These are phyloP conservation scores for Antennarius striatus DNA, from an alignment of 2,113 vertebrate species.

Conservation along the genomic window DNA sequence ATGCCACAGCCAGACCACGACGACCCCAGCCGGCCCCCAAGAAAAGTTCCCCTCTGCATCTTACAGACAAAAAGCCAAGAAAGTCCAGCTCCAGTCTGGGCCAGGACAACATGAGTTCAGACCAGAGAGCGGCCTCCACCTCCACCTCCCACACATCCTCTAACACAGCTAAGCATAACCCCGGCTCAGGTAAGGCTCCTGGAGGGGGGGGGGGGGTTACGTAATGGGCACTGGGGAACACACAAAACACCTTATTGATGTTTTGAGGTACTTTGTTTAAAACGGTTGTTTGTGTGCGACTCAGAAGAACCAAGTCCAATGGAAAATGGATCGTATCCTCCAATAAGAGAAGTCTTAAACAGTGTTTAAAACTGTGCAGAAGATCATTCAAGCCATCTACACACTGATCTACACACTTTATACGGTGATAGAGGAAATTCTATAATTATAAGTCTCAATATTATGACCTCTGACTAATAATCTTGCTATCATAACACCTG, in stretches of 20 bases:
- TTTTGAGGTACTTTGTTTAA: too few relatives aligned
- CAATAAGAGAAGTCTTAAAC: too few relatives aligned
- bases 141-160: constrained; percentile 88
- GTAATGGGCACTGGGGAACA: constrained; percentile 7
- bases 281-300: too few relatives aligned
- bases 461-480: too few relatives aligned
- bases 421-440: too few relatives aligned
- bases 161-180: constrained; percentile 90
- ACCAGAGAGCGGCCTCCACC: constrained; percentile 83
- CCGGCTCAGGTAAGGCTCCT: constrained; percentile 88
- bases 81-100: constrained; percentile 81
- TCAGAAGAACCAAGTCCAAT: too few relatives aligned
- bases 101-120: constrained; percentile 84
- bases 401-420: too few relatives aligned
- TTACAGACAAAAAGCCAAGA: constrained; percentile 90
- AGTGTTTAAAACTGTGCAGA: too few relatives aligned
- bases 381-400: too few relatives aligned
- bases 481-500: too few relatives aligned
- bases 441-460: too few relatives aligned
- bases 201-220: background rate
- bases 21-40: constrained; percentile 81
- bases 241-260: background rate
- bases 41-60: constrained; percentile 91
- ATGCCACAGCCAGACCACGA: constrained; percentile 83
- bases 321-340: too few relatives aligned